These are phyloP conservation scores for Phylloscopus trochiloides DNA, from an alignment of 2,113 vertebrate species.

Conservation along the genomic window DNA sequence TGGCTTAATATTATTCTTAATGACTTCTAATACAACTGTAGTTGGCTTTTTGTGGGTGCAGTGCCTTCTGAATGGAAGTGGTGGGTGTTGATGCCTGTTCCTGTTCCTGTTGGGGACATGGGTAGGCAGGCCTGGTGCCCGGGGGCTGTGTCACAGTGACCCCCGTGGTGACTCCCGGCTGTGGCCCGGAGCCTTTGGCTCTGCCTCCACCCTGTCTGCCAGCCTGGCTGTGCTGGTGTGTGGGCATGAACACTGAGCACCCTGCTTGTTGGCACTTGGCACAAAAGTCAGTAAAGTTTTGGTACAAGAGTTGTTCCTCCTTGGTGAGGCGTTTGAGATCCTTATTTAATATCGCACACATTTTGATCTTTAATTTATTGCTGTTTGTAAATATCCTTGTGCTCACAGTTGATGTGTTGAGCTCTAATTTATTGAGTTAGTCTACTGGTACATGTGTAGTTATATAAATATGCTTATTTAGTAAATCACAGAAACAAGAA, in stretches of 20 bases:
- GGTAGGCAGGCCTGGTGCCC: rapidly evolving
- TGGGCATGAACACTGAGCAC: too few species aligned
- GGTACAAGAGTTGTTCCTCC: not conserved
- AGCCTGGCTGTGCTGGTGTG: rapidly evolving
- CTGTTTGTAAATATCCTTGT: slow-evolving; percentile 47
- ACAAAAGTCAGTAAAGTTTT: not conserved
- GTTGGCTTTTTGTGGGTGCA: not conserved
- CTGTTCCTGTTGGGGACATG: rapidly evolving
- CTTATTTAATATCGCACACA: not conserved
- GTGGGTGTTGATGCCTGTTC: rapidly evolving
- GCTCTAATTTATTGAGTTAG: slow-evolving; percentile 54
- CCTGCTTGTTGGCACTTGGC: not conserved
- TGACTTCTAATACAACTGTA: not conserved
- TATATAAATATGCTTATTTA: not conserved
- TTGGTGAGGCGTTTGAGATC: not conserved
- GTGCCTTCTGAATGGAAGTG: rapidly evolving
- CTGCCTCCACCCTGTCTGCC: rapidly evolving
- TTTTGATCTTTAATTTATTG: slow-evolving; percentile 53
- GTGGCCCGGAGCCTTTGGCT: rapidly evolving
- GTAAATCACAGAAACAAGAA: not conserved
- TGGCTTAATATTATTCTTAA: not conserved
- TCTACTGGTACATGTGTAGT: not conserved
- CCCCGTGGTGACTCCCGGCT: rapidly evolving
- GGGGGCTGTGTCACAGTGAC: rapidly evolving
- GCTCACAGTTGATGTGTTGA: not conserved